A percentile compares a stretch with the other conserved stretches of the same genome.
These are phyloP conservation scores for Acanthurus lineatus DNA, from an alignment of 2,797 vertebrate genomes.

Conservation along the genomic window DNA sequence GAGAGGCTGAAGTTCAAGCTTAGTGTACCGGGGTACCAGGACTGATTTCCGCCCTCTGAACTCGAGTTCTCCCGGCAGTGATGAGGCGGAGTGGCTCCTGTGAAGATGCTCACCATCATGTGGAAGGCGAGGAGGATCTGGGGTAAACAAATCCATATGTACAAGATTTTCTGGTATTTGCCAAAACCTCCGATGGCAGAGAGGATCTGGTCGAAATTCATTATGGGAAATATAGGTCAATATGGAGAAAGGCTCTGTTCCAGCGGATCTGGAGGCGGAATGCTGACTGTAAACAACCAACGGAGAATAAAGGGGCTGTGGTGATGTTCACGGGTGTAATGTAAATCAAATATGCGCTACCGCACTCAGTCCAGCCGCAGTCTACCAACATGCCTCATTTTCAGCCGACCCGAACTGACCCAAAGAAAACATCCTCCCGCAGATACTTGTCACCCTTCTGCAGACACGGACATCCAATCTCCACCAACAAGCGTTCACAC, in stretches of 20 bases:
- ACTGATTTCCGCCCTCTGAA: conserved; percentile 30
- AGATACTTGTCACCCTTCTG: background rate
- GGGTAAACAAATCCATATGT: conserved; percentile 86
- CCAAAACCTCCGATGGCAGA: conserved; percentile 81
- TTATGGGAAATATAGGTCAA: conserved; percentile 29
- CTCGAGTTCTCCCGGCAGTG: conserved; percentile 62
- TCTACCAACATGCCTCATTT: background rate
- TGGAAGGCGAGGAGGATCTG: conserved; percentile 83
- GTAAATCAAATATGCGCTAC: conserved; percentile 20
- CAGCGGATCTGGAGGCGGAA: background rate
- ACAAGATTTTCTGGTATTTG: conserved; percentile 83
- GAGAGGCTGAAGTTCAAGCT: conserved; percentile 69
- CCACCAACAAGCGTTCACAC: background rate
- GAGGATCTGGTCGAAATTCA: conserved; percentile 85
- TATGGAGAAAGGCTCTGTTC: background rate
- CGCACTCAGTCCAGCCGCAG: background rate
- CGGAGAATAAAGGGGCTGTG: background rate
- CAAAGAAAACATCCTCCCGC: background rate
- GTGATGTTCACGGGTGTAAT: conserved; percentile 3
- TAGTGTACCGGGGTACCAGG: background rate
- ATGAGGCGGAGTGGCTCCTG: conserved; percentile 78
- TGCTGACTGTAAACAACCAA: background rate
- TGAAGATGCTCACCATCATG: conserved; percentile 86
- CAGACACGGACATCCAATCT: background rate
- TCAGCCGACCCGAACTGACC: background rate